Conservation (phyloP, 2,888 invertebrate species). For the Acanthosepion esculentum region DNA sequence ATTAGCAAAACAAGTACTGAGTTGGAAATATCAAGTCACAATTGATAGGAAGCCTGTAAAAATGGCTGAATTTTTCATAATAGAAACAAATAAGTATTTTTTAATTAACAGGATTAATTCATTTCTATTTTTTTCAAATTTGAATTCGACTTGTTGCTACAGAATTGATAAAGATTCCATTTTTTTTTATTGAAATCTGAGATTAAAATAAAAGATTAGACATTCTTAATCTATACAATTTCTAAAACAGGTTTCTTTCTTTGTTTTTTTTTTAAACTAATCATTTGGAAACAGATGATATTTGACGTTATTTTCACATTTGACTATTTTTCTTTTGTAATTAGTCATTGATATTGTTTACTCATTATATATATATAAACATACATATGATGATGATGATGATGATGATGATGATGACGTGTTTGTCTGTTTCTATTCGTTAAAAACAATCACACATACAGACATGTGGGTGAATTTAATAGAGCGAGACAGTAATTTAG, state of each 20-base stretch:
- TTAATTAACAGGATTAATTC: neutral
- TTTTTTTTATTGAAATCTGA: neutral
- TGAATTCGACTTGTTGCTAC: neutral
- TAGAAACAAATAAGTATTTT: neutral
- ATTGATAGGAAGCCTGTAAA: too few relatives aligned
- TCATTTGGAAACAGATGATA: neutral
- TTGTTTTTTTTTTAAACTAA: neutral
- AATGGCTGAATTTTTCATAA: too few relatives aligned
- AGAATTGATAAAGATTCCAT: too few relatives aligned
- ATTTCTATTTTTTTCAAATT: too few relatives aligned
- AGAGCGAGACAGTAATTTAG: slow-evolving; percentile 14
- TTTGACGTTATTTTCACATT: neutral
- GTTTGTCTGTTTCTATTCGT: neutral
- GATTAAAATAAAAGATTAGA: neutral
- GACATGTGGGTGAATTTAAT: neutral
- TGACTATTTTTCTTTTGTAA: neutral
- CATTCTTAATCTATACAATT: neutral
- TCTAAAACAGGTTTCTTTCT: neutral
- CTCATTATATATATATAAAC: neutral
- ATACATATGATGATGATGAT: too few relatives aligned
- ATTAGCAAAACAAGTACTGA: too few relatives aligned
- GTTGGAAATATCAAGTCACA: too few relatives aligned
- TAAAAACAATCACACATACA: too few relatives aligned
- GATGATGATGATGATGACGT: too few relatives aligned
- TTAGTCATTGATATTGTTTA: neutral